Conservation (phyloP, 1,140 invertebrate species). For the Vollenhovia emeryi region DNA sequence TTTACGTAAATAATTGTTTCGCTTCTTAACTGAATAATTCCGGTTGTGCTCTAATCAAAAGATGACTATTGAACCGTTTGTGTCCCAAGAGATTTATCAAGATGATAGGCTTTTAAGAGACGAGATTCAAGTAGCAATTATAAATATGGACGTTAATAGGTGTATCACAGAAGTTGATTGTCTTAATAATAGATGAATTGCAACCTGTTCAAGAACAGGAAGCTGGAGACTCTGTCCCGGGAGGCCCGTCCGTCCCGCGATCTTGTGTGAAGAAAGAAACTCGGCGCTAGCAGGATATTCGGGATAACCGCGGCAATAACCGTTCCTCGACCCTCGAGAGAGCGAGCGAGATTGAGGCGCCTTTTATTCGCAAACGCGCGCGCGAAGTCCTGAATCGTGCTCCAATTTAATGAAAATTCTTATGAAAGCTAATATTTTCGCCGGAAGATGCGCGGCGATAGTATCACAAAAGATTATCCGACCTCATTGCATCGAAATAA, state of each 20-base stretch:
- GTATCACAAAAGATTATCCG: background rate
- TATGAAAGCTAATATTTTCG: slow-evolving; percentile 30
- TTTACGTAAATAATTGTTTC: background rate
- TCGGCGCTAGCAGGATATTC: slow-evolving; percentile 60
- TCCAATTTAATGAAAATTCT: slow-evolving; percentile 64
- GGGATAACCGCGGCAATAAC: slow-evolving; percentile 68
- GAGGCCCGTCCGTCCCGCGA: slow-evolving; percentile 58
- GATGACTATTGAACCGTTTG: background rate
- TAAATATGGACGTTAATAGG: background rate
- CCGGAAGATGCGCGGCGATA: background rate
- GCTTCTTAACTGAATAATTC: background rate
- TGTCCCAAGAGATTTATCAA: background rate
- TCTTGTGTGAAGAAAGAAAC: slow-evolving; percentile 60
- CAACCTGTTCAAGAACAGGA: slow-evolving; percentile 55
- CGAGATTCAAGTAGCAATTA: background rate
- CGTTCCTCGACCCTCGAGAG: slow-evolving; percentile 66
- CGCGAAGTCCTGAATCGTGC: background rate
- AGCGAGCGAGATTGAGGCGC: slow-evolving; percentile 62
- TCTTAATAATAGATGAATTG: slow-evolving; percentile 58
- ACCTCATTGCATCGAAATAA: slow-evolving; percentile 9
- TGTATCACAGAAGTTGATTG: background rate
- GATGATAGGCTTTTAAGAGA: background rate
- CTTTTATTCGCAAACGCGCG: slow-evolving; percentile 60
- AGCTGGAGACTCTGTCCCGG: slow-evolving; percentile 37
- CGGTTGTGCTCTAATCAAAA: background rate